Conservation (phyloP, 2,888 invertebrate species). For the Eumacrocentrus americanus region DNA sequence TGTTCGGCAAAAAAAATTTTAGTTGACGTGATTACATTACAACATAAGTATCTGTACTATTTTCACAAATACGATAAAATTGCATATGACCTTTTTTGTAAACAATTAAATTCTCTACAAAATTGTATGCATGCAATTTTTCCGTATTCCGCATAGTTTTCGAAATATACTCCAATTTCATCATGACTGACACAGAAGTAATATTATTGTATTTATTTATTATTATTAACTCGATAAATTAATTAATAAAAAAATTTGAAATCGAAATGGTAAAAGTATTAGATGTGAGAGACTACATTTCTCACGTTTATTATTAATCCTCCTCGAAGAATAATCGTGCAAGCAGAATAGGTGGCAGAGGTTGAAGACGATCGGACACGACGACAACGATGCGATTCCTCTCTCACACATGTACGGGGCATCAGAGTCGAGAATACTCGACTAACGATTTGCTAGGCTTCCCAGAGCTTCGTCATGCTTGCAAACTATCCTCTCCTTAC, state of each 20-base stretch:
- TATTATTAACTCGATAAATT: too few relatives aligned
- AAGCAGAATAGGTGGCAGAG: slow-evolving; percentile 6
- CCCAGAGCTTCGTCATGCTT: slow-evolving; percentile 53
- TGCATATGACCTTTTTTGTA: too few relatives aligned
- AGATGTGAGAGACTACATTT: slow-evolving; percentile 1
- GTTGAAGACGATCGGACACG: slow-evolving; percentile 3
- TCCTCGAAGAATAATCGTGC: slow-evolving; percentile 4
- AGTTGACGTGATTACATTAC: too few relatives aligned
- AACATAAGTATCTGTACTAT: too few relatives aligned
- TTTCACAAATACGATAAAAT: too few relatives aligned
- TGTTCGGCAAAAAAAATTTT: too few relatives aligned
- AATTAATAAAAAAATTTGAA: slow-evolving; percentile 5
- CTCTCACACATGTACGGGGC: neutral
- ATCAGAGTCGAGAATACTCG: slow-evolving; percentile 43
- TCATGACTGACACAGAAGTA: too few relatives aligned
- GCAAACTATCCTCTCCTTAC: slow-evolving; percentile 48
- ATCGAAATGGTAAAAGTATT: neutral
- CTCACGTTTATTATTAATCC: slow-evolving; percentile 23
- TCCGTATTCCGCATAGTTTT: too few relatives aligned
- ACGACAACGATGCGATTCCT: slow-evolving; percentile 4
- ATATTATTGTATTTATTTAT: too few relatives aligned
- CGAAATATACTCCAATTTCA: too few relatives aligned
- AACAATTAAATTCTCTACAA: too few relatives aligned
- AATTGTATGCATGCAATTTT: too few relatives aligned
- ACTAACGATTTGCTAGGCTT: slow-evolving; percentile 49